Evolutionary conservation across 2,113 vertebrate species (phyloP).

Genomic region (Mus spicilegus): DNA sequence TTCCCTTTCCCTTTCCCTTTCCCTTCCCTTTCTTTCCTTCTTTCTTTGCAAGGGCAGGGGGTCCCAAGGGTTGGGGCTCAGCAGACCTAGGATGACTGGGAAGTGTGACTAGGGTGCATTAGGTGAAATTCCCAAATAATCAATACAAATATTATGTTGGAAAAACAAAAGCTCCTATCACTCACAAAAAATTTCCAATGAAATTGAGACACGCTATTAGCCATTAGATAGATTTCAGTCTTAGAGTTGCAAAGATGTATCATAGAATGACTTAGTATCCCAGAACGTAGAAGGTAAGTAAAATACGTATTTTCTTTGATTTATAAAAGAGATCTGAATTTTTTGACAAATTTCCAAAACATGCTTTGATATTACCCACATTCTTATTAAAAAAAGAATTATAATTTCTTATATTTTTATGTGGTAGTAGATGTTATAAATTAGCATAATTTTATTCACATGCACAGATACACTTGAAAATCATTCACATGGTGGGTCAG

Average conservation of each 20-base stretch:
- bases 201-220: not conserved
- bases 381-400: not conserved
- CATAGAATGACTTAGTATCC: not conserved
- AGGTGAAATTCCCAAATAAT: not conserved
- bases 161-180: not conserved
- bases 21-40: no score
- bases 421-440: slow-evolving; percentile 44
- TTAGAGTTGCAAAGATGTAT: slow-evolving; percentile 18
- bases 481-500: slow-evolving; percentile 51
- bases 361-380: not conserved
- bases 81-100: not conserved
- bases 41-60: no score
- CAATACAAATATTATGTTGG: not conserved
- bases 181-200: not conserved
- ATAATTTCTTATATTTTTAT: slow-evolving; percentile 29
- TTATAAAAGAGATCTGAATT: slow-evolving; percentile 4
- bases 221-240: not conserved
- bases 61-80: not conserved
- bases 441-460: slow-evolving; percentile 60
- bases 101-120: not conserved
- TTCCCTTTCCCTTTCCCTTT: no score
- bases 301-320: not conserved
- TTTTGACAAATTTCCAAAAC: not conserved
- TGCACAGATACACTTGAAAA: slow-evolving; percentile 41
- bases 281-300: not conserved